Evolutionary conservation across 2,888 invertebrate genomes (phyloP), one percentile per base, ranked within the genome.

Genomic region (Tinea pellionella): DNA sequence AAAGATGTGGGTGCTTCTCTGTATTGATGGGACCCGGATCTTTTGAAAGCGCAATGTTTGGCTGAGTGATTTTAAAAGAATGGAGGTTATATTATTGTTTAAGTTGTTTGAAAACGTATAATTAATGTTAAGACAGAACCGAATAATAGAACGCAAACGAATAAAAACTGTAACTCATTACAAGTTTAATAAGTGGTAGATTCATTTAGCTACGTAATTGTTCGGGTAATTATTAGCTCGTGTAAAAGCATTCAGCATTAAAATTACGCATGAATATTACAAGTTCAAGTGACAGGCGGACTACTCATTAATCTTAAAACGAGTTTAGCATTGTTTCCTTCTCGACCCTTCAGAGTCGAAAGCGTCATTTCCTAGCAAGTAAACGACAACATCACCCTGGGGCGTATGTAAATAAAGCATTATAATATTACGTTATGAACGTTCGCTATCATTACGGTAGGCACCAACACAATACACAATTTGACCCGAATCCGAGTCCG

Each of bases 391-490:
- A 57, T 57, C 30, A 32, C 57, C 57, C 59, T n/a, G 29, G 59
- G 59, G 47, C 43, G 47, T 59, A 59, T 59, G 59, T 47, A 59
- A 59, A 59, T 59, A 43, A 59, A 42, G 29, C 41, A 59, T 59
- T 59, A 59, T 59, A n/a, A n/a, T n/a, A 47, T 59, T 47, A 59
- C 59, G 43, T 47, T 47, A 59, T 59, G 37, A 59, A 59, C 59
- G 59, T 32, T 47, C 53, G 53, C 53, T 53, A 24, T 19, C 24
- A 53, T 53, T 53, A 47, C 47, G 13, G 15, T 47, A 47, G 15
- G 47, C 47, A 47, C 12, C 24, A 19, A 19, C n/a, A n/a, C n/a
- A 1, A 53, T 24, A 53, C 24, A 53, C 53, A 53, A 53, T 53
- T 53, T 53, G 19, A 24, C 12, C 24, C 53, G n/a, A 53, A 53